These are phyloP conservation scores for Troglohyphantes excavatus DNA, from an alignment of 2,888 invertebrate species.

Conservation along the genomic window DNA sequence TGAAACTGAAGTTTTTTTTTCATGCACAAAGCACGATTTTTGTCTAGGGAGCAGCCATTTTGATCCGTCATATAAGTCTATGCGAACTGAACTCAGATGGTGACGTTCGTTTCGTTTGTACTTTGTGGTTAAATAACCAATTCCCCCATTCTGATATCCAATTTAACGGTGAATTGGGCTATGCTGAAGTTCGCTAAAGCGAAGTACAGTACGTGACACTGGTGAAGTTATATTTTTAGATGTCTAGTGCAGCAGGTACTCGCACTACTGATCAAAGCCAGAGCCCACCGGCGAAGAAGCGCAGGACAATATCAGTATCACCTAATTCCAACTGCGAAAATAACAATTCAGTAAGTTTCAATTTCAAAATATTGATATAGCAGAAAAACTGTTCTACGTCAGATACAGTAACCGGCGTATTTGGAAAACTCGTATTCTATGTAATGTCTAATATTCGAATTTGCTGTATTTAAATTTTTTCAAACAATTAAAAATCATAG, in stretches of 20 bases:
- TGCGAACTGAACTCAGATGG: background rate
- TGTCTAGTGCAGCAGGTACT: conserved; percentile 78
- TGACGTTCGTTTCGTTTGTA: background rate
- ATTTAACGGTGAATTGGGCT: conserved; percentile 56
- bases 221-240: conserved; percentile 78
- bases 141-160: background rate
- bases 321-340: conserved; percentile 72
- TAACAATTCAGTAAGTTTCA: conserved; percentile 75
- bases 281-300: conserved; percentile 79
- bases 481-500: too few relatives aligned
- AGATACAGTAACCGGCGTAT: too few relatives aligned
- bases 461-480: too few relatives aligned
- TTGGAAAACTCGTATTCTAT: too few relatives aligned
- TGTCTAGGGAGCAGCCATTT: conserved; percentile 68
- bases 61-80: conserved; percentile 16
- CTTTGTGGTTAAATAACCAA: conserved; percentile 1
- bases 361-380: background rate
- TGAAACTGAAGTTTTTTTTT: conserved; percentile 18
- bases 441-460: too few relatives aligned
- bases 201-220: conserved; percentile 75
- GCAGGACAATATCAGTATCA: conserved; percentile 58
- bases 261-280: conserved; percentile 74
- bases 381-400: too few relatives aligned
- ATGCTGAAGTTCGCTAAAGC: conserved; percentile 65
- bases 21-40: conserved; percentile 52